Conservation (phyloP, 1,140 invertebrate genomes). For the Brachystomella parvula region DNA sequence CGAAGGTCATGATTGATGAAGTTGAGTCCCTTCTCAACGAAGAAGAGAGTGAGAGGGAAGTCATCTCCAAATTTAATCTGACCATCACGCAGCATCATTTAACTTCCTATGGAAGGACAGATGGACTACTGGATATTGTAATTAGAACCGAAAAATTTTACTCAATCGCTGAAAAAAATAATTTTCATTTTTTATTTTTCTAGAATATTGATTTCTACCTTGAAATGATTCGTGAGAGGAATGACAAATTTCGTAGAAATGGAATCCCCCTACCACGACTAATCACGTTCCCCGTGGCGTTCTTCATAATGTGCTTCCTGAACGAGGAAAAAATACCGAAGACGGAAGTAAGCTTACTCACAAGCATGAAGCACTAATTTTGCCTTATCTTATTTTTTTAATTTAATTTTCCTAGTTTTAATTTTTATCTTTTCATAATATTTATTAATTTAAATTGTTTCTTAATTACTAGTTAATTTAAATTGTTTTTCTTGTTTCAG, state of each 20-base stretch:
- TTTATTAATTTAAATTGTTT: neutral
- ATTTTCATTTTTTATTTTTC: neutral
- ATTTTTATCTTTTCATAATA: neutral
- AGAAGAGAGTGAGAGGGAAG: too few relatives aligned
- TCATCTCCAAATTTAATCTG: too few relatives aligned
- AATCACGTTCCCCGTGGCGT: neutral
- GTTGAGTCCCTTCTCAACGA: too few relatives aligned
- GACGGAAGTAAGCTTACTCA: neutral
- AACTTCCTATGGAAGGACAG: neutral
- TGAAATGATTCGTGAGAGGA: neutral
- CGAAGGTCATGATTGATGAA: too few relatives aligned
- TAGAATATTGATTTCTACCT: slow-evolving; percentile 4
- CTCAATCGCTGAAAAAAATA: neutral
- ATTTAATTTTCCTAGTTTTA: neutral
- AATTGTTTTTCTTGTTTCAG: neutral
- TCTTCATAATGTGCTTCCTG: neutral
- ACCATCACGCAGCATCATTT: too few relatives aligned
- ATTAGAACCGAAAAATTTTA: neutral
- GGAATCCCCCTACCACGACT: neutral
- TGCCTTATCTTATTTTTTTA: too few relatives aligned
- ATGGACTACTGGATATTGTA: neutral
- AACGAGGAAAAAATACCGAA: neutral
- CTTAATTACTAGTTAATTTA: too few relatives aligned
- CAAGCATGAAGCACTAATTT: too few relatives aligned
- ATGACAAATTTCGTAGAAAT: neutral